Conservation (phyloP, 2,797 vertebrate species). For the Gymnodraco acuticeps region DNA sequence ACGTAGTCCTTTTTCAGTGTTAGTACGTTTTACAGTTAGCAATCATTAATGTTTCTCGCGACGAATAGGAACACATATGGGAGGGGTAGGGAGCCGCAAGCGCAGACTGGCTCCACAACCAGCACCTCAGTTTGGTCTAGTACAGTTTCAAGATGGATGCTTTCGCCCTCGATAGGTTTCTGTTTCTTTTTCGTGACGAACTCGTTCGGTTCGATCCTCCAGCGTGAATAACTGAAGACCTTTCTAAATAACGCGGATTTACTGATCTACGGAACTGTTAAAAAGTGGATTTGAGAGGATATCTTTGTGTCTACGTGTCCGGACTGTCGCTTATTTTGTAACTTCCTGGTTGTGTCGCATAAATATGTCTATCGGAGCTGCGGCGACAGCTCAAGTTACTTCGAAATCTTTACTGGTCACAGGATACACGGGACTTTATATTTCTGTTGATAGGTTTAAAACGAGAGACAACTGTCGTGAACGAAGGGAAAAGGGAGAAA, state of each 20-base stretch:
- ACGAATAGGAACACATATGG: not conserved
- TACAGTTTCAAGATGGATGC: constrained; percentile 82
- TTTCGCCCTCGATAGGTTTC: constrained; percentile 72
- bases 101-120: not conserved
- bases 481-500: constrained; percentile 33
- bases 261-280: fast-evolving
- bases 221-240: fast-evolving
- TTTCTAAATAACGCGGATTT: fast-evolving
- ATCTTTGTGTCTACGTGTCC: not conserved
- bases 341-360: constrained; percentile 79
- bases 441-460: constrained; percentile 34
- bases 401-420: not conserved
- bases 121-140: constrained; percentile 30
- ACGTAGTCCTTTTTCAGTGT: fast-evolving
- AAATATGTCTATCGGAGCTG: constrained; percentile 48
- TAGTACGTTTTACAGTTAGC: not conserved
- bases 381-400: constrained; percentile 28
- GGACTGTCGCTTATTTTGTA: constrained; percentile 28
- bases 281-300: constrained; percentile 1
- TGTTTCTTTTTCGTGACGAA: constrained; percentile 77
- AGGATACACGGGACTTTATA: not conserved
- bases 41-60: constrained; percentile 9
- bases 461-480: constrained; percentile 25
- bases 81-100: constrained; percentile 12
- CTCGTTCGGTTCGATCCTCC: fast-evolving